Evolutionary conservation across 2,797 vertebrate genomes (phyloP).

Genomic region (Glossophaga mutica): DNA sequence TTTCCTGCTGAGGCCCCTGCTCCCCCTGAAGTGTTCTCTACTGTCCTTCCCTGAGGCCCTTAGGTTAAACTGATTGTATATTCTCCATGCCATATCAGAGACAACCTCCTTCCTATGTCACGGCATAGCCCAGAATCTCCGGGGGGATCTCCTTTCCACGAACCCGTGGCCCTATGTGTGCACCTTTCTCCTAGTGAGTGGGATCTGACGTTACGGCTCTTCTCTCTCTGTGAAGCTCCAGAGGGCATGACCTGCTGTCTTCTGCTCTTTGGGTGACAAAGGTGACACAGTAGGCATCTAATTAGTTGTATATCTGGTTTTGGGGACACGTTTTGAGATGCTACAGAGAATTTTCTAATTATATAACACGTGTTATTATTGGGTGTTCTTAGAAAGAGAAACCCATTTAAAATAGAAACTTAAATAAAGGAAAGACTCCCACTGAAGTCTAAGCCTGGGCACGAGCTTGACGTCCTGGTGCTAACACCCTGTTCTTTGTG

Average conservation of each 20-base stretch:
- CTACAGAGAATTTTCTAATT: too few relatives aligned
- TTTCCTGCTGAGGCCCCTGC: background rate
- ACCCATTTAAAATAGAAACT: background rate
- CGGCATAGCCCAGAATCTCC: background rate
- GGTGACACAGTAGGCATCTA: background rate
- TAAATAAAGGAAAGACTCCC: background rate
- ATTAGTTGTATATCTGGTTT: too few relatives aligned
- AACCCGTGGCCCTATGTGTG: too few relatives aligned
- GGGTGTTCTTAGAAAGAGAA: background rate
- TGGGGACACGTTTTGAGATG: too few relatives aligned
- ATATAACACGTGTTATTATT: background rate
- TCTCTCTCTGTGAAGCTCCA: background rate
- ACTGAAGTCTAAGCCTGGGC: too few relatives aligned
- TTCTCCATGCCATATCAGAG: too few relatives aligned
- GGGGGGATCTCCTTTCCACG: background rate
- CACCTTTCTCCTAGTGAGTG: background rate
- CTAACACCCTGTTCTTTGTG: background rate
- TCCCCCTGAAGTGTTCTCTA: background rate
- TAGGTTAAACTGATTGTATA: background rate
- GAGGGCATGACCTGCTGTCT: background rate
- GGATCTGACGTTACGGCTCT: background rate
- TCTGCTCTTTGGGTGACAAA: background rate
- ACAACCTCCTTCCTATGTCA: accelerated
- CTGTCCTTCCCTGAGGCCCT: background rate
- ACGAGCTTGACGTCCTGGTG: background rate